Evolutionary conservation across 2,113 vertebrate species (phyloP).

Genomic region (Coturnix japonica): DNA sequence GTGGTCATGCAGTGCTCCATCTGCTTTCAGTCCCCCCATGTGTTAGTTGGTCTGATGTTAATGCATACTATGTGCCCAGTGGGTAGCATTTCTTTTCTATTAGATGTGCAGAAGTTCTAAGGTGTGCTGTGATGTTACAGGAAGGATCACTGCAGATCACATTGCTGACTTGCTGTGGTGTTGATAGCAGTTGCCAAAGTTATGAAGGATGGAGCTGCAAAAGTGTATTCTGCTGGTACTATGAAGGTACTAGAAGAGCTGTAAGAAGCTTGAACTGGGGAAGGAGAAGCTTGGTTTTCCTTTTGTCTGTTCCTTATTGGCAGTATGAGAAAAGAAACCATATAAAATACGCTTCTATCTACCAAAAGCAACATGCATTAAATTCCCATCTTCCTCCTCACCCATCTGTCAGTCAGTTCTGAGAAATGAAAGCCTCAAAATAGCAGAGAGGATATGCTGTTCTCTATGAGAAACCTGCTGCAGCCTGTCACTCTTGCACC

Average conservation of each 20-base stretch:
- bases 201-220: not conserved
- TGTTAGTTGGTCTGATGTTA: not conserved
- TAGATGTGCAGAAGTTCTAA: not conserved
- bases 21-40: not conserved
- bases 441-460: not conserved
- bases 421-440: not conserved
- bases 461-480: not conserved
- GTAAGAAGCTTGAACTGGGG: not conserved
- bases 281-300: not conserved
- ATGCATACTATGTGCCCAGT: not conserved
- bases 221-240: not conserved
- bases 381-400: not conserved
- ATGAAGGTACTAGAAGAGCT: not conserved
- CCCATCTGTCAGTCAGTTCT: slow-evolving; percentile 22
- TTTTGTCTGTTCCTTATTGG: not conserved
- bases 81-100: not conserved
- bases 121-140: not conserved
- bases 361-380: not conserved
- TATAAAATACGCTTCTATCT: not conserved
- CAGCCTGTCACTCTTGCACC: not conserved
- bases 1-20: accelerated
- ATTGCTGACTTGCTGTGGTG: not conserved
- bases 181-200: not conserved
- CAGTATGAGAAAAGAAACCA: not conserved
- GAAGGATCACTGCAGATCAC: accelerated